Base-by-base conservation (phyloP, 2,797 vertebrate species). In the Enteromius thamalakanensis region DNA sequence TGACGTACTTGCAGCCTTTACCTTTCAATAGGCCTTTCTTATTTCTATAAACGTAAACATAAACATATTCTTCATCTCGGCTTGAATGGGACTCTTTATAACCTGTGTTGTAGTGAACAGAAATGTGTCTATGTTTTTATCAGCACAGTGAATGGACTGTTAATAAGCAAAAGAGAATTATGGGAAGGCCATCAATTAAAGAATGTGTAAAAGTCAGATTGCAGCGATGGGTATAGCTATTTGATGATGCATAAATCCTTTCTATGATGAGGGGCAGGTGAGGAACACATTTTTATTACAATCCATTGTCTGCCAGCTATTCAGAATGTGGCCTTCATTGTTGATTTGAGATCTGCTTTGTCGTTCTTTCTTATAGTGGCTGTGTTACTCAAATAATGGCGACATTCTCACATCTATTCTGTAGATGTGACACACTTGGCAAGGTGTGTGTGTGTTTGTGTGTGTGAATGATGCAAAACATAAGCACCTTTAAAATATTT, bases 71-170 rank as follows among this genome's bases (percentile, higher is more conserved):
- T 19, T 77, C 65, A 58, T 69, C 64, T 51, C n/a, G 34, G 55
- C 40, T 19, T 45, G 37, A 76, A 78, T 68, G 67, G 53, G 58
- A 79, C 17, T 29, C 15, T 51, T 32, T 64, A 69, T 34, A 84
- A 76, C n/a, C 32, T 15, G 71, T 67, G 70, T 70, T 86, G 82
- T 53, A 82, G 51, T 86, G 86, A 86, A 80, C 34, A 45, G 80
- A 84, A 79, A 51, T 85, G 45, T 86, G 76, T 69, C 70, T 47
- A 84, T 80, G 82, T 86, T 88, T 84, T 78, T 64, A 71, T 76
- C 77, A 76, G 85, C 34, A 68, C 58, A 67, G 49, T 21, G 15
- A 45, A 51, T 79, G 49, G 47, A 53, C 14, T 80, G 76, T 80
- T 84, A 74, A 83, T 83, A 69, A 74, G 42, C 8, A 1, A 32